These are phyloP conservation scores for Junonia oenone DNA, from an alignment of 2,888 invertebrate species.

Conservation along the genomic window DNA sequence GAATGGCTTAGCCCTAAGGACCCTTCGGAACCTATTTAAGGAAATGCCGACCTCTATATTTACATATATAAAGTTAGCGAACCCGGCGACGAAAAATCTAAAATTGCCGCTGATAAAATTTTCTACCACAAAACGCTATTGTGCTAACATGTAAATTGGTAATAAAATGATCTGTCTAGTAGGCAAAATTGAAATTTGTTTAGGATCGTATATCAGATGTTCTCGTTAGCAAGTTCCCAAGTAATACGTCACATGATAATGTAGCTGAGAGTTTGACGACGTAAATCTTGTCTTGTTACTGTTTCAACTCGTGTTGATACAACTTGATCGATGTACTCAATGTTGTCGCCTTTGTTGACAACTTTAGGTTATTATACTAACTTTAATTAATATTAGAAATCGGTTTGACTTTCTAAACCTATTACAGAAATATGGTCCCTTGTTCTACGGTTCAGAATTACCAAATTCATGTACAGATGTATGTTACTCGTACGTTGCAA, in stretches of 20 bases:
- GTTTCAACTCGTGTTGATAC: slow-evolving; percentile 10
- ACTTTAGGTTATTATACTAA: background rate
- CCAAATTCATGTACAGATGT: background rate
- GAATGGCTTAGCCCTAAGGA: slow-evolving; percentile 28
- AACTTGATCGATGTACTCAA: slow-evolving; percentile 11
- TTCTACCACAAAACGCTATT: background rate
- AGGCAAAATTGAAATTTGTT: background rate
- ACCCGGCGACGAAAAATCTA: background rate
- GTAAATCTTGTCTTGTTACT: slow-evolving; percentile 6
- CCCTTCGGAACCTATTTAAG: slow-evolving; percentile 18
- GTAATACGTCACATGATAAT: slow-evolving; percentile 8
- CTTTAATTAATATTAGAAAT: slow-evolving; percentile 1
- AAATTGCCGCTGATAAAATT: background rate
- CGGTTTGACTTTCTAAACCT: background rate
- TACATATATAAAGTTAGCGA: background rate
- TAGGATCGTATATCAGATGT: slow-evolving; percentile 4
- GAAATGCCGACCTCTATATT: slow-evolving; percentile 1
- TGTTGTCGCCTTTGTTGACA: slow-evolving; percentile 4
- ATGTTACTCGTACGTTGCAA: background rate
- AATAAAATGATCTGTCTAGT: background rate
- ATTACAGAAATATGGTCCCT: background rate
- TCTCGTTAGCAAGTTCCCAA: slow-evolving; percentile 12
- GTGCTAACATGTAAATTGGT: background rate
- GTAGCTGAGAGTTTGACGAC: slow-evolving; percentile 15
- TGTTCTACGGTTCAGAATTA: background rate